A percentile compares a stretch with the other conserved stretches of the same genome.
phyloP scores from a whole-genome alignment of 2,797 vertebrate species.

The Enteromius afrohamiltoni region DNA sequence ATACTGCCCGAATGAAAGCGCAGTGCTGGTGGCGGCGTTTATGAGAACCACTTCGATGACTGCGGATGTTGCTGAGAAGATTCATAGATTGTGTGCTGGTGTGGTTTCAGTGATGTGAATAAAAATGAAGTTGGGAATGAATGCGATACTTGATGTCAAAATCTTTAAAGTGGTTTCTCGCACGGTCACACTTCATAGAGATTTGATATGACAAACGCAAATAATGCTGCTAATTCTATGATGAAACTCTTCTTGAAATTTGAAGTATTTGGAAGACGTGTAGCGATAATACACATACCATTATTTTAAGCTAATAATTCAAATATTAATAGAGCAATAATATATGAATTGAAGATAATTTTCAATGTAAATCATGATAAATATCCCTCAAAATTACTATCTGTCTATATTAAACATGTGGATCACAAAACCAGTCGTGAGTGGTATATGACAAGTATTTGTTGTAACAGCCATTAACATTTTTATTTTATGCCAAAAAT shows the following conservation, averaged over 20 bases:
- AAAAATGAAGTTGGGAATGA: slow-evolving; percentile 28
- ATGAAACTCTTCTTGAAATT: background rate
- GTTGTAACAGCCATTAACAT: background rate
- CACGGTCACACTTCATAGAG: background rate
- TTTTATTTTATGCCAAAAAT: background rate
- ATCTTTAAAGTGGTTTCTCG: background rate
- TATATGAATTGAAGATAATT: background rate
- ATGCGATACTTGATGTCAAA: background rate
- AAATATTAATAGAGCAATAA: background rate
- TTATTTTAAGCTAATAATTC: background rate
- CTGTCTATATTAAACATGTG: background rate
- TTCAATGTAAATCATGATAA: background rate
- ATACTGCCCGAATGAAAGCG: slow-evolving; percentile 80
- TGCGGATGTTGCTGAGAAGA: slow-evolving; percentile 68
- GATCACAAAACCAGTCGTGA: too few species aligned
- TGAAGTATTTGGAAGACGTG: background rate
- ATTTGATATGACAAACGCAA: background rate
- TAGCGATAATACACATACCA: background rate
- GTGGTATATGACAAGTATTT: too few species aligned
- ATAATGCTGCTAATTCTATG: background rate
- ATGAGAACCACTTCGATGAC: slow-evolving; percentile 69
- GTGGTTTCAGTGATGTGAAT: slow-evolving; percentile 82
- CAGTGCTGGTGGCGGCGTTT: slow-evolving; percentile 62
- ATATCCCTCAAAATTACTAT: background rate
- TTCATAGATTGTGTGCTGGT: slow-evolving; percentile 80